Base-by-base conservation (phyloP, 2,113 vertebrate genomes). In the Rhynchomys soricoides region DNA sequence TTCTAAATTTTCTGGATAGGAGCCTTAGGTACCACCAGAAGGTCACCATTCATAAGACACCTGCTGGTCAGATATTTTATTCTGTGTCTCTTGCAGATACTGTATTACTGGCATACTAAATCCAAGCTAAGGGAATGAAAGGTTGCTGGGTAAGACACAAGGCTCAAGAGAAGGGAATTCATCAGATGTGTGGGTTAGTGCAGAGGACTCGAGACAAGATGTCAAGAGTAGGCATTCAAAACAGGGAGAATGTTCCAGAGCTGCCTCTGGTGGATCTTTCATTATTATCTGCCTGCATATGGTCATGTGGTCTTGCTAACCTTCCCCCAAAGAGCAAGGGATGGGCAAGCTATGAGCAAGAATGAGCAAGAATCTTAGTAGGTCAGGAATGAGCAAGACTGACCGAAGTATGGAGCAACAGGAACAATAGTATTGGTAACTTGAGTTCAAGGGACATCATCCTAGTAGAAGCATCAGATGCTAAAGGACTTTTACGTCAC, bases 1-100 rank as follows among this genome's bases (percentile, higher is more conserved):
- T 90, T 85, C 62, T n/a, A 66, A 7, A 52, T 93, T 83, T 96
- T 71, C 90, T 89, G 86, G 74, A 74, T 93, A 91, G 34, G 5
- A 82, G 19, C 50, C 55, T 22, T 10, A 5, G 43, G 16, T 19
- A 62, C 26, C 19, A 37, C 70, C 22, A 40, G 24, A 48, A 48
- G 40, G 45, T 68, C 52, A 82, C 90, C 22, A n/a, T 26, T 57
- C 66, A 90, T 81, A 21, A 75, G 29, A 77, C 68, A 90, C 55
- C 90, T 86, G 21, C 19, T 40, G 7, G 90, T 68, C 43, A 89
- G 78, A 29, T 55, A 52, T 43, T 86, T 94, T 29, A 77, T 34
- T 88, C 40, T 50, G 40, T 89, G 86, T 90, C 52, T 70, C 64
- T 57, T 85, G n/a, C 43, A 16, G 24, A 40, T n/a, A 52, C 59